Conservation (phyloP, 1,140 invertebrate genomes). For the Heliothis virescens region DNA sequence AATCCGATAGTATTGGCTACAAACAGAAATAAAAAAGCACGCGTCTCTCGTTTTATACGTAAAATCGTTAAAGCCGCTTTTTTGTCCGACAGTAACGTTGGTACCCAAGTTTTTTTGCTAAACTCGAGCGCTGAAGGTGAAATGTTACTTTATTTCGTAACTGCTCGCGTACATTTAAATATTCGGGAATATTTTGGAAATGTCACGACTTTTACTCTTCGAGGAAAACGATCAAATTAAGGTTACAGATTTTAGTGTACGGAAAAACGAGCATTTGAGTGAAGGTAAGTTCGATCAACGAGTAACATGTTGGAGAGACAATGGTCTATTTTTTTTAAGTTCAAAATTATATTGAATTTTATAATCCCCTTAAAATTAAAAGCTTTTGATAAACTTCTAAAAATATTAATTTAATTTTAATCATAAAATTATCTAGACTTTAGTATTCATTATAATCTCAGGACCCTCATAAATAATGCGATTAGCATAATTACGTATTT, state of each 20-base stretch:
- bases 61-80: conserved; percentile 50
- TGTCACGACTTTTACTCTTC: not conserved
- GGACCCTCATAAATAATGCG: conserved; percentile 11
- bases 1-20: conserved; percentile 52
- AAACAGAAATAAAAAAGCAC: conserved; percentile 49
- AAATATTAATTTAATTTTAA: not conserved
- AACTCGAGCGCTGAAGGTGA: conserved; percentile 38
- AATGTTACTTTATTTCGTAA: conserved; percentile 43
- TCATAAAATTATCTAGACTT: not conserved
- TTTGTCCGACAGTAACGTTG: conserved; percentile 36
- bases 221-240: not conserved
- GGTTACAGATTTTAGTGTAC: not conserved
- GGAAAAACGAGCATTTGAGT: not conserved
- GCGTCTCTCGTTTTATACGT: conserved; percentile 44
- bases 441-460: conserved; percentile 28
- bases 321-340: too few relatives aligned
- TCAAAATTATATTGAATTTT: too few relatives aligned
- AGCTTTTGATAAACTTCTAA: conserved; percentile 23
- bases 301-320: too few relatives aligned
- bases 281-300: too few relatives aligned
- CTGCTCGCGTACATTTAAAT: conserved; percentile 29
- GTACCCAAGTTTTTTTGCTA: conserved; percentile 38
- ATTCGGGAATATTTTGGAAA: conserved; percentile 13
- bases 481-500: conserved; percentile 46
- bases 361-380: not conserved